A percentile compares a stretch with the other conserved stretches of the same genome.
phyloP scores from a whole-genome alignment of 2,797 vertebrate species.

The Leuciscus waleckii region DNA sequence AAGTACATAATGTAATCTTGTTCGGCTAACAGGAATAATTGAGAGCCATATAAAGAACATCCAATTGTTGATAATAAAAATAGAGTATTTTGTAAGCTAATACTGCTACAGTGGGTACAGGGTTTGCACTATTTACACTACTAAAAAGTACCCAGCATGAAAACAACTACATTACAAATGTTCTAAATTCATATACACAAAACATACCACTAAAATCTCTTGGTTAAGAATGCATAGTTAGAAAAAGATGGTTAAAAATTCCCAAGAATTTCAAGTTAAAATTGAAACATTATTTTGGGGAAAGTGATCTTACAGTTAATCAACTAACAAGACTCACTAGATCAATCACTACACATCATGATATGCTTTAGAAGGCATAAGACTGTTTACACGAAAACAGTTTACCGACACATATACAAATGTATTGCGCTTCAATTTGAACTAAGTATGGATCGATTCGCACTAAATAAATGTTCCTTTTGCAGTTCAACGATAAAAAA shows the following conservation, averaged over 20 bases:
- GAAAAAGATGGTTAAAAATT: slow-evolving; percentile 71
- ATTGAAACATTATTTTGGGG: slow-evolving; percentile 60
- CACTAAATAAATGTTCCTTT: slow-evolving; percentile 72
- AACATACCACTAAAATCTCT: slow-evolving; percentile 76
- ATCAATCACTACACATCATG: slow-evolving; percentile 68
- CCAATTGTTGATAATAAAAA: slow-evolving; percentile 75
- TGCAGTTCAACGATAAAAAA: slow-evolving; percentile 64
- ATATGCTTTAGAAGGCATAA: slow-evolving; percentile 77
- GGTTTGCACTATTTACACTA: slow-evolving; percentile 73
- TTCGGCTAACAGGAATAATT: slow-evolving; percentile 77
- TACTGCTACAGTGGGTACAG: slow-evolving; percentile 73
- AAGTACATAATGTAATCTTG: slow-evolving; percentile 79
- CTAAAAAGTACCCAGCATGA: slow-evolving; percentile 73
- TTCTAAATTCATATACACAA: slow-evolving; percentile 70
- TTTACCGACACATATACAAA: slow-evolving; percentile 71
- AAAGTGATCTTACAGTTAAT: slow-evolving; percentile 60
- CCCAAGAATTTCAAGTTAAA: slow-evolving; percentile 70
- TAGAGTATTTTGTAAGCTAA: slow-evolving; percentile 72
- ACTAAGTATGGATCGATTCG: slow-evolving; percentile 69
- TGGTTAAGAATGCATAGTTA: slow-evolving; percentile 85
- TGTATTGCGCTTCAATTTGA: slow-evolving; percentile 68
- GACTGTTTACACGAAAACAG: slow-evolving; percentile 73
- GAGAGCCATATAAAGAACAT: slow-evolving; percentile 67
- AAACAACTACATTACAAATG: slow-evolving; percentile 71
- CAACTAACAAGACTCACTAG: slow-evolving; percentile 53